Base-by-base conservation (phyloP, 2,888 invertebrate genomes). In the Netelia fuscicornis region DNA sequence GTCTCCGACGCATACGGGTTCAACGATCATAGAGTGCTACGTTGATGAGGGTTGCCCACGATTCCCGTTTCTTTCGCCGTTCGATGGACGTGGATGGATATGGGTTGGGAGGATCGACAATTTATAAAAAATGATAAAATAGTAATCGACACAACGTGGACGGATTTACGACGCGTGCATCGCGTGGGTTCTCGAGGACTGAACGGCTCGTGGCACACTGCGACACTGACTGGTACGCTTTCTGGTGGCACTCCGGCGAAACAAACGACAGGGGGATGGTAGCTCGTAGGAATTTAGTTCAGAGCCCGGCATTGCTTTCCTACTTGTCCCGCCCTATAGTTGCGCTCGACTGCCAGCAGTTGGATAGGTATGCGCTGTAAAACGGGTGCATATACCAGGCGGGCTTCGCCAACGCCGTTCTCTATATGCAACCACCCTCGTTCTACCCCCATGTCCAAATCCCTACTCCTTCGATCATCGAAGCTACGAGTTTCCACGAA, bases 211-310 rank as follows among this genome's bases (percentile, higher is more conserved):
- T 89, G 89, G 87, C 86, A 90, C 89, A 92, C 92, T 92, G 93
- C 92, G 91, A 91, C 92, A 91, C 90, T 91, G 88, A 91, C 89
- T 88, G 81, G 72, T 78, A 90, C 92, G 92, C 92, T 90, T 89
- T 86, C 91, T 91, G 85, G 87, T 89, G 92, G 89, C 87, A 83
- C 80, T 81, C 81, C 62, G 67, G 54, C 75, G 86, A 89, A 84
- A 89, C 74, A 81, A 70, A 8, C 64, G 25, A 79, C 62, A 62
- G 60, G 76, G 76, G 79, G 56, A 68, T 79, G 79, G 75, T 83
- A 75, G 70, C 79, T 80, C 60, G 71, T 60, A 2, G 80, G 83
- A 79, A 85, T 83, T 65, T 79, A 25, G 78, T 64, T 65, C 70
- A 58, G 48, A 42, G 44, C 42, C 62, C 23, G 20, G 23, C 42